phyloP scores from a whole-genome alignment of 2,888 invertebrate species.

The Pyrocoelia pectoralis region DNA sequence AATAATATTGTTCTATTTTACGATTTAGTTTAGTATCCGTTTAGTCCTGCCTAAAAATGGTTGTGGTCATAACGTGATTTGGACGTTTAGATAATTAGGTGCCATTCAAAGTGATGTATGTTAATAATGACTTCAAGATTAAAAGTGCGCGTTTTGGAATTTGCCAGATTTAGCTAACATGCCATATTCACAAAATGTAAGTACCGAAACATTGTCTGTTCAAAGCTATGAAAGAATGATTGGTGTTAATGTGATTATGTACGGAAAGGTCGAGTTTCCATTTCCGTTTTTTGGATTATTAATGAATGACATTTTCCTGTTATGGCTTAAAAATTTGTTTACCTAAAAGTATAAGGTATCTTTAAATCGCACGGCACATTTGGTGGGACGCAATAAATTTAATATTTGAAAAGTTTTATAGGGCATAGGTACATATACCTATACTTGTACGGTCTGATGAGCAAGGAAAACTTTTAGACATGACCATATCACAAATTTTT shows the following conservation, averaged over 20 bases:
- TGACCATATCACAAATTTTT: no score
- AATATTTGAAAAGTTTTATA: no score
- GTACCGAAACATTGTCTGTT: not conserved
- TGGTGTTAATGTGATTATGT: not conserved
- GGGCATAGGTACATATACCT: no score
- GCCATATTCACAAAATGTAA: slow-evolving; percentile 34
- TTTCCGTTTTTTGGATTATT: slow-evolving; percentile 2
- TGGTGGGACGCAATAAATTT: no score
- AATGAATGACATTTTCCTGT: slow-evolving; percentile 5
- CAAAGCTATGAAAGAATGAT: not conserved
- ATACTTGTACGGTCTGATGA: no score
- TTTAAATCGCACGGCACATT: no score
- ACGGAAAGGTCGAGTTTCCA: not conserved
- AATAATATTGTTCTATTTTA: slow-evolving; percentile 13
- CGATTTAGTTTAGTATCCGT: not conserved
- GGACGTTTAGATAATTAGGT: slow-evolving; percentile 13
- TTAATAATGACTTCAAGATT: slow-evolving; percentile 22
- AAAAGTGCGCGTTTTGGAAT: slow-evolving; percentile 18
- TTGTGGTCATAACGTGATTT: slow-evolving; percentile 28
- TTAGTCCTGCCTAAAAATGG: not conserved
- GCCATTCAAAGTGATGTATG: slow-evolving; percentile 19
- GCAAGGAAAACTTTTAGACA: no score
- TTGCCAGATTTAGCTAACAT: slow-evolving; percentile 30
- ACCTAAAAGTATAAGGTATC: no score
- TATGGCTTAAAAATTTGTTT: not conserved